phyloP scores from a whole-genome alignment of 2,888 invertebrate genomes.

The Chloroclysta siterata region DNA sequence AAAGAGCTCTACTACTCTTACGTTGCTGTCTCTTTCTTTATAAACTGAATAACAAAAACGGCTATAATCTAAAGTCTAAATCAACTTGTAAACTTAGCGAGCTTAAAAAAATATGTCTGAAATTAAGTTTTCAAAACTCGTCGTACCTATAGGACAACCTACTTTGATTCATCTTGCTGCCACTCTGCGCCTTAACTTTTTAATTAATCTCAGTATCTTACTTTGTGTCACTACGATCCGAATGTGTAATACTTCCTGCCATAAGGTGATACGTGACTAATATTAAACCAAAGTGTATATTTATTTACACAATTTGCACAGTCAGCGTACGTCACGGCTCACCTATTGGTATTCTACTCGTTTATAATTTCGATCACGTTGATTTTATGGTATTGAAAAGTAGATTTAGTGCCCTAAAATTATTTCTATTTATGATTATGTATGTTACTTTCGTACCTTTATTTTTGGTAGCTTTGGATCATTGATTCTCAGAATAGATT shows the following conservation, averaged over 20 bases:
- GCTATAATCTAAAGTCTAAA: too few species aligned
- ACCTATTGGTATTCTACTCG: constrained; percentile 12
- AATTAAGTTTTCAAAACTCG: too few species aligned
- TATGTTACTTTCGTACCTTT: neutral
- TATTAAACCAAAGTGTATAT: constrained; percentile 1
- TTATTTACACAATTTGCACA: constrained; percentile 9
- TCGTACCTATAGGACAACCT: too few species aligned
- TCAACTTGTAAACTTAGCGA: too few species aligned
- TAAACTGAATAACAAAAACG: too few species aligned
- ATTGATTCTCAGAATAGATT: constrained; percentile 11
- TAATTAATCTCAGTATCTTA: too few species aligned
- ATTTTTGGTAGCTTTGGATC: constrained; percentile 13
- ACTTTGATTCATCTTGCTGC: too few species aligned
- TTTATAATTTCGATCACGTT: constrained; percentile 16
- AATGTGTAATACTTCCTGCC: constrained; percentile 6
- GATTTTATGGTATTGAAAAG: constrained; percentile 14
- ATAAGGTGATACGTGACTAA: constrained; percentile 17
- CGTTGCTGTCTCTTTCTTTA: too few species aligned
- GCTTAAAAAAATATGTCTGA: too few species aligned
- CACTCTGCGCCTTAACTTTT: too few species aligned
- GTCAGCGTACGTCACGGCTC: constrained; percentile 4
- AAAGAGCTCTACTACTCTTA: too few species aligned
- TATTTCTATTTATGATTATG: constrained; percentile 5
- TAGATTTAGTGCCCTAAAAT: constrained; percentile 11
- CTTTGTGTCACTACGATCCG: constrained; percentile 11